A percentile compares a stretch with the other conserved stretches of the same genome.
These are phyloP conservation scores for Crax fasciolata DNA, from an alignment of 2,797 vertebrate genomes.

Conservation along the genomic window DNA sequence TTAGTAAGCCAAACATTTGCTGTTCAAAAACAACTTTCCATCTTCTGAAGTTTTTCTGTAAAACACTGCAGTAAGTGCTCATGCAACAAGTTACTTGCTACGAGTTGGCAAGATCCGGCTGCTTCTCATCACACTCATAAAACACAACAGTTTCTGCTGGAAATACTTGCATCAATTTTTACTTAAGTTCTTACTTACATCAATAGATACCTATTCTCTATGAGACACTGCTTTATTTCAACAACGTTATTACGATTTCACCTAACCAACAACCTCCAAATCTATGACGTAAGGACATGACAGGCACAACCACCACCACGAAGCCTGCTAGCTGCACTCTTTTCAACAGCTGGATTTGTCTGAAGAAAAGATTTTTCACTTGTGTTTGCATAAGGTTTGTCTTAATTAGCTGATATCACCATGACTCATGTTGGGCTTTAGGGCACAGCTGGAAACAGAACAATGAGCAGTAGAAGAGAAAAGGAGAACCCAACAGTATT, in stretches of 20 bases:
- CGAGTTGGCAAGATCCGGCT: background rate
- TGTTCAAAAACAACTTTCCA: conserved; percentile 7
- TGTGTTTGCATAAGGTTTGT: background rate
- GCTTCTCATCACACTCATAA: background rate
- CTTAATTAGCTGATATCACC: background rate
- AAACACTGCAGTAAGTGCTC: conserved; percentile 2
- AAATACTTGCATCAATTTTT: conserved; percentile 25
- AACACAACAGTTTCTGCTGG: conserved; percentile 8
- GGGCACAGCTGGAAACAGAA: background rate
- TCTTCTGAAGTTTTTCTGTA: conserved; percentile 11
- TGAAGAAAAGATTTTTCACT: conserved; percentile 2
- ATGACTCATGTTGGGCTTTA: conserved; percentile 8
- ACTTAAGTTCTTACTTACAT: background rate
- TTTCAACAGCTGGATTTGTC: background rate
- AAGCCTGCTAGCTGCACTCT: background rate
- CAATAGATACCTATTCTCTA: background rate
- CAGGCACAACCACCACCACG: background rate
- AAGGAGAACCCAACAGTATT: background rate
- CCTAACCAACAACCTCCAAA: background rate
- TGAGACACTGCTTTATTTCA: background rate
- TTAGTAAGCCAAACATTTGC: conserved; percentile 25
- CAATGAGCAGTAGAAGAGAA: background rate
- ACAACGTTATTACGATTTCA: background rate
- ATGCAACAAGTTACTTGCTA: conserved; percentile 1
- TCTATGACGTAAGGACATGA: background rate